Evolutionary conservation across 53 echinoderm and acorn worm species (phyloP).

Genomic region (Paelopatides confundens): DNA sequence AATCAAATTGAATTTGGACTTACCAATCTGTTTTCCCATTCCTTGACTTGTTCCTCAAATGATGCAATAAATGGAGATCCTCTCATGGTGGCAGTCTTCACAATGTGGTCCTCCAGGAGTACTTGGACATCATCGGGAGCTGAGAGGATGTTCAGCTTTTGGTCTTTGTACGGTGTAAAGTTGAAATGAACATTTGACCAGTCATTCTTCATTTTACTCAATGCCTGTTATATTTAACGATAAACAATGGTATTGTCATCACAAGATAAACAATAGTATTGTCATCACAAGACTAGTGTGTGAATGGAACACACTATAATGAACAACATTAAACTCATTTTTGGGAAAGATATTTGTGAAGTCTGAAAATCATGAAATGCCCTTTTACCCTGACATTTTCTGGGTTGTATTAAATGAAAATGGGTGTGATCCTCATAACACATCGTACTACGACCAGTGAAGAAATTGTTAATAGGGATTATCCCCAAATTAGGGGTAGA

Average conservation of each 20-base stretch:
- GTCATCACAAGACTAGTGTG: not conserved
- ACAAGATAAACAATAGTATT: not conserved
- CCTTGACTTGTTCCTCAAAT: conserved; percentile 86
- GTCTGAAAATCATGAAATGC: too few species aligned
- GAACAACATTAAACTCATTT: not conserved
- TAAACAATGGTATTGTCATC: too few species aligned
- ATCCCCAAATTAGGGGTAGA: too few species aligned
- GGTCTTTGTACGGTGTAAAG: conserved; percentile 94
- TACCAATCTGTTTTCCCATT: conserved; percentile 90
- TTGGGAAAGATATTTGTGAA: not conserved
- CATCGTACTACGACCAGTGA: too few species aligned
- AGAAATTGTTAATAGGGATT: too few species aligned
- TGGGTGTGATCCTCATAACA: too few species aligned
- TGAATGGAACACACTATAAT: not conserved
- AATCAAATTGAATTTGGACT: too few species aligned
- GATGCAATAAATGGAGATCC: conserved; percentile 93
- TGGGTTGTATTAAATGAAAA: too few species aligned
- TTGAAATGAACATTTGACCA: conserved; percentile 89
- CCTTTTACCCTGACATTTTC: too few species aligned
- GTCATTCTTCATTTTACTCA: conserved; percentile 89
- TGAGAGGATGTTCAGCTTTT: conserved; percentile 80
- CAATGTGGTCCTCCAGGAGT: conserved; percentile 92
- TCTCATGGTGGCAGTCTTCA: conserved; percentile 97
- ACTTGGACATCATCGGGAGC: conserved; percentile 96
- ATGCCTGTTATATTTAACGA: too few species aligned